Conservation (phyloP, 2,113 vertebrate species). For the Maccullochella peelii region DNA sequence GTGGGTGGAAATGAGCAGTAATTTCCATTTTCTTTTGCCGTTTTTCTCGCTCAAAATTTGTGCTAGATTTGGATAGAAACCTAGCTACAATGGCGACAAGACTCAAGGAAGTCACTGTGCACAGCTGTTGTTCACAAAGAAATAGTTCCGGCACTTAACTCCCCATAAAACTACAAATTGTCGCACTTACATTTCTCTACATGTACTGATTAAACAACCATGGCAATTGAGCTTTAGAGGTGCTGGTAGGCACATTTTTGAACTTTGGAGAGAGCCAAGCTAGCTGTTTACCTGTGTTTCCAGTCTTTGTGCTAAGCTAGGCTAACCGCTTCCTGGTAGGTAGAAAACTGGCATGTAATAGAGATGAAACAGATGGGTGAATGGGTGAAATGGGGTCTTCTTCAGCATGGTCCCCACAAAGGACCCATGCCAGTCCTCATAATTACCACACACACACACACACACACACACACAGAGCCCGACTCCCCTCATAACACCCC, state of each 20-base stretch:
- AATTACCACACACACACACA: slow-evolving; percentile 17
- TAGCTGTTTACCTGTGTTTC: background rate
- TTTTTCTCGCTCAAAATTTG: too few species aligned
- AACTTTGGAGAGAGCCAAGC: background rate
- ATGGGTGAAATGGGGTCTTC: background rate
- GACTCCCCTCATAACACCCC: background rate
- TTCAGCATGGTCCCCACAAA: background rate
- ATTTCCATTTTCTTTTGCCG: too few species aligned
- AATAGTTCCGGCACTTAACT: too few species aligned
- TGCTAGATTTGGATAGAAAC: too few species aligned
- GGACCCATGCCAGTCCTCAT: slow-evolving; percentile 4
- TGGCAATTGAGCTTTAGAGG: background rate
- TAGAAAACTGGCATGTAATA: background rate
- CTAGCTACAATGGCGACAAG: too few species aligned
- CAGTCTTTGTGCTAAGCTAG: background rate
- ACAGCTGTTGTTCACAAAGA: too few species aligned
- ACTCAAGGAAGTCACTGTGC: too few species aligned
- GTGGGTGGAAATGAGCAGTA: too few species aligned
- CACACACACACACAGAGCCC: background rate
- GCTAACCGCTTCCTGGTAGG: background rate
- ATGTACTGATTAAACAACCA: too few species aligned
- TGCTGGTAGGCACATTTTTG: background rate
- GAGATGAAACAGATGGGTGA: slow-evolving; percentile 7
- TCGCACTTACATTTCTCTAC: too few species aligned
- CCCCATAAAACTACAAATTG: too few species aligned